phyloP scores from a whole-genome alignment of 2,888 invertebrate species.

The Sesia apiformis region DNA sequence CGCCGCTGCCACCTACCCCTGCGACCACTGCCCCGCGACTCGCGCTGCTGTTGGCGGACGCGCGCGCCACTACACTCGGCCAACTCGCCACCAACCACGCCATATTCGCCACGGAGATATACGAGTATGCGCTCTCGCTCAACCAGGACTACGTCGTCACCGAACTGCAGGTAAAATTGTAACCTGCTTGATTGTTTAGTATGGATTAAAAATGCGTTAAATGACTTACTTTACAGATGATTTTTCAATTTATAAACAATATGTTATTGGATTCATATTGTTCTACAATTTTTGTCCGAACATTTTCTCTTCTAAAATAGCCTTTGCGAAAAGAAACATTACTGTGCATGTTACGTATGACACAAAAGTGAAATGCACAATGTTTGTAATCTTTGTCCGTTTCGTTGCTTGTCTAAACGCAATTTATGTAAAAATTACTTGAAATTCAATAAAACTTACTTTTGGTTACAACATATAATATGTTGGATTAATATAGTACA shows the following conservation, averaged over 20 bases:
- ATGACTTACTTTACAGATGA: neutral
- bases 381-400: too few relatives aligned
- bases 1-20: slow-evolving; percentile 35
- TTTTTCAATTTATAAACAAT: neutral
- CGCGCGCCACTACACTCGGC: slow-evolving; percentile 75
- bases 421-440: too few relatives aligned
- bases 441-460: too few relatives aligned
- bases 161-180: slow-evolving; percentile 78
- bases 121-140: slow-evolving; percentile 92
- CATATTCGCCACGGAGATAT: slow-evolving; percentile 95
- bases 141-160: slow-evolving; percentile 82
- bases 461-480: too few relatives aligned
- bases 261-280: neutral
- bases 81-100: slow-evolving; percentile 87
- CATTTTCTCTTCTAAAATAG: too few relatives aligned
- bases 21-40: slow-evolving; percentile 74
- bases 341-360: too few relatives aligned
- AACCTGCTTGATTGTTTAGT: too few relatives aligned
- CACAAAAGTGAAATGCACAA: too few relatives aligned
- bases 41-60: slow-evolving; percentile 85
- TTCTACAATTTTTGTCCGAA: too few relatives aligned
- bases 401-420: too few relatives aligned
- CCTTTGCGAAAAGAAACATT: too few relatives aligned
- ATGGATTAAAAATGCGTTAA: neutral
- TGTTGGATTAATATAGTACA: too few relatives aligned